Base-by-base conservation (phyloP, 2,113 vertebrate genomes). In the Dicerorhinus sumatrensis region DNA sequence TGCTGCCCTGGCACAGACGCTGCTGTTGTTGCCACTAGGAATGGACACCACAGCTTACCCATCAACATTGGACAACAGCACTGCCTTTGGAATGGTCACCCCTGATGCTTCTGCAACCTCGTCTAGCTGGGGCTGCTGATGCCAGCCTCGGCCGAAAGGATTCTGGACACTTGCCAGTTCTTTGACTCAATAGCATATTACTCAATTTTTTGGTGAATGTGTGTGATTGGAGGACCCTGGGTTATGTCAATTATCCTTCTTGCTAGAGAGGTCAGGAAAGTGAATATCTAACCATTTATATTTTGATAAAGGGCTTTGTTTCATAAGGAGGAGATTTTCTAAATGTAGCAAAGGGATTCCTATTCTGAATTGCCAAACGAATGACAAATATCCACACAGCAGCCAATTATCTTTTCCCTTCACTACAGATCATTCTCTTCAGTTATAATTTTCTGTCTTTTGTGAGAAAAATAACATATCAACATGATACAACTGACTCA, bases 41-140 rank as follows among this genome's bases (percentile, higher is more conserved):
- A 36, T 23, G 10, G 7, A 20, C 36, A 51, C 2, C 4, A 33
- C 21, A 11, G 4, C 17, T 72, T n/a, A n/a, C 58, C 13, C 33
- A 25, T 8, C 0, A 5, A 36, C 6, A 9, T 9, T n/a, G n/a
- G 39, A 33, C 6, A 54, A 17, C 48, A 39, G 3, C 16, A 6
- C 33, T 81, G 29, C 7, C 51, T 82, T 91, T 42, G n/a, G 54
- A n/a, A 21, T 9, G 7, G 33, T 65, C 33, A 88, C 29, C 33
- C 17, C 4, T 7, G 73, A 46, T 67, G 27, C 16, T 48, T 76
- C 31, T 63, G 58, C 1, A 70, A 4, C 0, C 23, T n/a, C n/a
- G 0, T 8, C 5, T 4, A 46, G 9, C 9, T 86, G 42, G 31
- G 8, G 36, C 9, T 56, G 48, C 48, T 56, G 4, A 60, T 17